Evolutionary conservation across 1,140 invertebrate genomes (phyloP), one percentile per base, ranked within the genome.

Genomic region (Papilio aristodemus): DNA sequence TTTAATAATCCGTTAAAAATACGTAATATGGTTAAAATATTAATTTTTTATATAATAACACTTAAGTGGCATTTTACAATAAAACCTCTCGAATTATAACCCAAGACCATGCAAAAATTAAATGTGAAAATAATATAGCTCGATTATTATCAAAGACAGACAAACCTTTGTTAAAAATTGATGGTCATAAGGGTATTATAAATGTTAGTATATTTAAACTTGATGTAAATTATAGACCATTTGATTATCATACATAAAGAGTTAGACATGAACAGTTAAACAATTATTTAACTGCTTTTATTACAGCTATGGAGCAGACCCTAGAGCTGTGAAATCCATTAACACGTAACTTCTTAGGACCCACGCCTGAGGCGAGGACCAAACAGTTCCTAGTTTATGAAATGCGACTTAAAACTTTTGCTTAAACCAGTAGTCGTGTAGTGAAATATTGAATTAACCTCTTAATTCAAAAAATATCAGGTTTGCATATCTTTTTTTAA

Each of bases 251-350:
- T 54, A 54, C 3, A 54, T 54, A 54, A 54, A 54, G 46, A 22
- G 19, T 19, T 54, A 13, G 3, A 2, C 6, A 54, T 54, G 46
- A 54, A 13, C 22, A 54, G 46, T 54, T 54, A 5, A 54, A 54
- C 19, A 54, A 54, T 54, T 22, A 54, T 54, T 22, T 54, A 54
- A 25, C 9, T 54, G 17, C 22, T 54, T 54, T 25, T 19, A 54
- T 54, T 54, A 54, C 46, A 54, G 9, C 46, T 22, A 54, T 25
- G 22, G 10, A 9, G 10, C 19, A 54, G 46, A 54, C 46, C 46
- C 46, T 54, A 54, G 46, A 54, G 46, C 46, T 54, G 46, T 54
- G 46, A 54, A 54, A 54, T 22, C 46, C 46, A 54, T 54, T 54
- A 54, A 54, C 46, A 54, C 46, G 46, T 54, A 54, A 54, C 46